Percentiles rank a stretch among this genome's conserved stretches.
Conservation (phyloP, 2,113 vertebrate species). For the Oreamnos americanus region DNA sequence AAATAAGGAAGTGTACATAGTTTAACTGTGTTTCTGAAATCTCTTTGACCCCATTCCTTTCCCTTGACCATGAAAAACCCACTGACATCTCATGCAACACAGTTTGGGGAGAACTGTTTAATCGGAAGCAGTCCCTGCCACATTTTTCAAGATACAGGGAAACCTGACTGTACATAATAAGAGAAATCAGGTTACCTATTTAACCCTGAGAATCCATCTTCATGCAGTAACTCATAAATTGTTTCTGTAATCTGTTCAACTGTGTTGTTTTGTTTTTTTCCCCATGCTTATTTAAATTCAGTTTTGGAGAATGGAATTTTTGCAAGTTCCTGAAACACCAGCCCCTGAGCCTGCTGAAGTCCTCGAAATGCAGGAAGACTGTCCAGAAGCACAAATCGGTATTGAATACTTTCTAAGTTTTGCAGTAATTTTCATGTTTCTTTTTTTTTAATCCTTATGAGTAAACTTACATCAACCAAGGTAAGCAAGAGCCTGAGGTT, state of each 20-base stretch:
- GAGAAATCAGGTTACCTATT: neutral
- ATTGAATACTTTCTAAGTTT: slow-evolving; percentile 15
- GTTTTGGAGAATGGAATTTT: slow-evolving; percentile 99
- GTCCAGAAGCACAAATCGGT: slow-evolving; percentile 94
- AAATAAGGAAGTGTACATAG: neutral
- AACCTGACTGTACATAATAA: neutral
- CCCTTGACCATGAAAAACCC: neutral
- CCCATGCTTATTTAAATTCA: slow-evolving; percentile 61
- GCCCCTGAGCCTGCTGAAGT: slow-evolving; percentile 91
- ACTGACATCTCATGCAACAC: neutral
- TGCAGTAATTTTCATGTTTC: neutral
- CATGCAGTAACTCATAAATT: neutral
- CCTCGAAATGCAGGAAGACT: slow-evolving; percentile 91
- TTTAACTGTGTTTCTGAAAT: neutral
- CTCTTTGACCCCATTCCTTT: neutral
- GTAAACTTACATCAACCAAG: neutral
- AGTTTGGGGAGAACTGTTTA: neutral
- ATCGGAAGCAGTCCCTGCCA: neutral
- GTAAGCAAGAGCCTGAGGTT: neutral
- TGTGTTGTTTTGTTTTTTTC: neutral
- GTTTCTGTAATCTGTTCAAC: neutral
- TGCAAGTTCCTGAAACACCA: slow-evolving; percentile 98
- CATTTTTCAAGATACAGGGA: neutral
- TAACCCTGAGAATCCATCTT: neutral
- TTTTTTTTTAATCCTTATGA: neutral